phyloP scores from a whole-genome alignment of 2,888 invertebrate genomes.

The Eucriotettix oculatus region DNA sequence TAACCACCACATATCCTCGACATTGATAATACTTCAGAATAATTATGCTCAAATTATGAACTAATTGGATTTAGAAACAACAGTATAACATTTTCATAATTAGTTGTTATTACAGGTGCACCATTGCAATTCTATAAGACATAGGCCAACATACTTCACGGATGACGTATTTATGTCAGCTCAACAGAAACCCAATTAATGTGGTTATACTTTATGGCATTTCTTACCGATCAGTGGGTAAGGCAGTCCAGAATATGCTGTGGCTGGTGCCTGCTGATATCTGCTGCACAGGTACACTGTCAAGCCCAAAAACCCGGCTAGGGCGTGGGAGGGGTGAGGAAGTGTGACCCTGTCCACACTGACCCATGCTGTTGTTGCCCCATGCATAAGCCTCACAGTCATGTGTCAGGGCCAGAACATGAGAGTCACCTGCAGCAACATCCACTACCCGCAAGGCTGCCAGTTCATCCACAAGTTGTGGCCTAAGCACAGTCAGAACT shows the following conservation, averaged over 20 bases:
- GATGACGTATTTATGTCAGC: too few species aligned
- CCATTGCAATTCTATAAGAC: too few species aligned
- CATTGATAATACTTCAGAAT: too few species aligned
- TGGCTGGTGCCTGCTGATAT: conserved; percentile 48
- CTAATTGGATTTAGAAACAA: too few species aligned
- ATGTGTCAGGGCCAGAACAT: conserved; percentile 40
- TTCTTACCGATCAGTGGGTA: conserved; percentile 25
- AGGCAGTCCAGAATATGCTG: conserved; percentile 41
- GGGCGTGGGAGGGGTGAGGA: conserved; percentile 39
- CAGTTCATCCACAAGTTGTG: conserved; percentile 36
- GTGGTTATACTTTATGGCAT: too few species aligned
- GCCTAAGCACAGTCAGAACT: conserved; percentile 31
- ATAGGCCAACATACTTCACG: too few species aligned
- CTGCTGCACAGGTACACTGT: conserved; percentile 35
- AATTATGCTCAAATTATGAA: too few species aligned
- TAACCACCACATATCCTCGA: too few species aligned
- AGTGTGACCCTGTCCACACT: conserved; percentile 44
- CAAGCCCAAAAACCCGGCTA: conserved; percentile 35
- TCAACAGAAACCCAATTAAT: too few species aligned
- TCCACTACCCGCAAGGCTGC: conserved; percentile 34
- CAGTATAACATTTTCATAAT: too few species aligned
- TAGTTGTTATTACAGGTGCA: too few species aligned
- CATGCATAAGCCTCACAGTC: conserved; percentile 35
- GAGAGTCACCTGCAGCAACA: conserved; percentile 42
- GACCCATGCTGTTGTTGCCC: conserved; percentile 48